phyloP scores from a whole-genome alignment of 2,888 invertebrate genomes.

The Chironomus tentans region DNA sequence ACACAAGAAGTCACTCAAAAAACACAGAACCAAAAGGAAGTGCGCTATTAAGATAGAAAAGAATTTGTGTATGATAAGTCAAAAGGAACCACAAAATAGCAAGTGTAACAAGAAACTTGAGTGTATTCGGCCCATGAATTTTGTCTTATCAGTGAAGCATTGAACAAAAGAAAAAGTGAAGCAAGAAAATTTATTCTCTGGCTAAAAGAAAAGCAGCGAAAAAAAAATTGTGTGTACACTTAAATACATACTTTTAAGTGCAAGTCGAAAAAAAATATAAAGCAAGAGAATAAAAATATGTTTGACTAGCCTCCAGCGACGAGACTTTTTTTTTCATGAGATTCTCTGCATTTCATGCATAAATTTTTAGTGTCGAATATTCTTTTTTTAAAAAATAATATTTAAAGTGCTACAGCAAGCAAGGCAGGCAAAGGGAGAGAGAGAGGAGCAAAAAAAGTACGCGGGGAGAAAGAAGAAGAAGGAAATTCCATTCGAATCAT shows the following conservation, averaged over 20 bases:
- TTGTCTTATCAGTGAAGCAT: too few relatives aligned
- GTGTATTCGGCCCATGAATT: too few relatives aligned
- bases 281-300: slow-evolving; percentile 6
- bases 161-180: too few relatives aligned
- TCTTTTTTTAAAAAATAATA: background rate
- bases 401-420: background rate
- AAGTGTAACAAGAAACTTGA: too few relatives aligned
- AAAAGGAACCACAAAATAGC: too few relatives aligned
- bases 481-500: slow-evolving; percentile 24
- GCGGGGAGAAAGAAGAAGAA: slow-evolving; percentile 8
- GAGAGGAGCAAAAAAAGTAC: background rate
- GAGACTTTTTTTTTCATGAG: background rate
- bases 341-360: slow-evolving; percentile 15
- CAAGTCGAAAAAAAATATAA: background rate
- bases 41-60: too few relatives aligned
- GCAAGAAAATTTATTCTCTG: too few relatives aligned
- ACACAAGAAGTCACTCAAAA: too few relatives aligned
- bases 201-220: too few relatives aligned
- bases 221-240: background rate
- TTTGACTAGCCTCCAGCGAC: slow-evolving; percentile 25
- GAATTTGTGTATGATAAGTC: too few relatives aligned
- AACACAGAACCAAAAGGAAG: too few relatives aligned
- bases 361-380: slow-evolving; percentile 17
- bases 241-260: background rate
- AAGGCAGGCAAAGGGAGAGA: background rate